Percentiles rank a stretch among this genome's conserved stretches.
These are phyloP conservation scores for Variabilichromis moorii DNA, from an alignment of 2,113 vertebrate species.

Conservation along the genomic window DNA sequence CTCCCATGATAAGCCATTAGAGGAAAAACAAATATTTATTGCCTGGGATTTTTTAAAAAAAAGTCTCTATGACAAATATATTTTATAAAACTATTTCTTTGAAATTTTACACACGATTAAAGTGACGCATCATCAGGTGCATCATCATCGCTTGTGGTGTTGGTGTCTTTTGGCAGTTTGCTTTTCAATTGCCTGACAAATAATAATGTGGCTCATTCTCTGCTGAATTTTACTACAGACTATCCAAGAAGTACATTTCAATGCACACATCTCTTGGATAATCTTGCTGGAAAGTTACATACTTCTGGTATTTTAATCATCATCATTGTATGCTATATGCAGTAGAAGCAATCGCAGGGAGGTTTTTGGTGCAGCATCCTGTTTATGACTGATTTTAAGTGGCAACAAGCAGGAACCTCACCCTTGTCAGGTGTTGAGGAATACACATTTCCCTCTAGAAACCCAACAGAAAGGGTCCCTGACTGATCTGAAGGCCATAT, in stretches of 20 bases:
- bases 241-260: background rate
- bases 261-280: background rate
- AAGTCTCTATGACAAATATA: background rate
- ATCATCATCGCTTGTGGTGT: background rate
- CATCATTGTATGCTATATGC: background rate
- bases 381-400: background rate
- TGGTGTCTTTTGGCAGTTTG: background rate
- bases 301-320: background rate
- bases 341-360: background rate
- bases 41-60: accelerated
- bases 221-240: background rate
- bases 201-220: background rate
- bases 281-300: accelerated
- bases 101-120: background rate
- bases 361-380: background rate
- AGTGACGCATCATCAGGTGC: background rate
- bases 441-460: background rate
- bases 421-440: accelerated
- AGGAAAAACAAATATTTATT: background rate
- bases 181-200: background rate
- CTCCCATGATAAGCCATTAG: background rate
- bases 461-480: background rate
- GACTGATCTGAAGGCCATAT: background rate
- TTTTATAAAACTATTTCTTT: background rate
- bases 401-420: background rate